phyloP scores from a whole-genome alignment of 2,113 vertebrate genomes.

The Vombatus ursinus region DNA sequence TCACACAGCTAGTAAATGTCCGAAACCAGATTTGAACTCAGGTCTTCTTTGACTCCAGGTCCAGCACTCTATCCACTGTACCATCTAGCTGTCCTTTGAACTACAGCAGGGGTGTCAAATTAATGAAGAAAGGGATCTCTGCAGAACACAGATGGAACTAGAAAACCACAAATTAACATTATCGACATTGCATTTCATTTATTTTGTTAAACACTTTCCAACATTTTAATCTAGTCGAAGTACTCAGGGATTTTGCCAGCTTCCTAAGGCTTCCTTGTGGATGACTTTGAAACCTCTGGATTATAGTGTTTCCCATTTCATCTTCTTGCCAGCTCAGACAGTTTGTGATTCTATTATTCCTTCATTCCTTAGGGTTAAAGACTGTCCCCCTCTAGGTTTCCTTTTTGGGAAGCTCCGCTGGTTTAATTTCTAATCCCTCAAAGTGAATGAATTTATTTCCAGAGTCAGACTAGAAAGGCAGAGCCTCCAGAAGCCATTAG shows the following conservation, averaged over 20 bases:
- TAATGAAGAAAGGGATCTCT: not conserved
- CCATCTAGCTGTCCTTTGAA: too few relatives aligned
- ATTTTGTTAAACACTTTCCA: not conserved
- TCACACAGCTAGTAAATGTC: too few relatives aligned
- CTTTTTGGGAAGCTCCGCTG: not conserved
- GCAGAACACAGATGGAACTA: not conserved
- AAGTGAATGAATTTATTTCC: not conserved
- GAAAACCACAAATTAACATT: not conserved
- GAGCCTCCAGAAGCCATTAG: not conserved
- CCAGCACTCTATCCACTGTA: too few relatives aligned
- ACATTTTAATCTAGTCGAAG: too few relatives aligned
- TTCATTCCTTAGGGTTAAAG: not conserved
- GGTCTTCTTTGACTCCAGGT: too few relatives aligned
- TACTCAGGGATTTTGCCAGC: too few relatives aligned
- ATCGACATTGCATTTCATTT: not conserved
- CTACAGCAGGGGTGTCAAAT: not conserved
- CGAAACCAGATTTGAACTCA: too few relatives aligned
- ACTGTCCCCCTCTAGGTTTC: not conserved
- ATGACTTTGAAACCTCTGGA: not conserved
- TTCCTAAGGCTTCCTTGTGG: not conserved
- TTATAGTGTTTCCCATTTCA: not conserved
- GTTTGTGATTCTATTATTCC: not conserved
- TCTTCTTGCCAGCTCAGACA: not conserved
- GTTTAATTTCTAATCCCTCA: not conserved
- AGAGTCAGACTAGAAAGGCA: not conserved